Base-by-base conservation (phyloP, 2,888 invertebrate species). In the Dynastes grantii region DNA sequence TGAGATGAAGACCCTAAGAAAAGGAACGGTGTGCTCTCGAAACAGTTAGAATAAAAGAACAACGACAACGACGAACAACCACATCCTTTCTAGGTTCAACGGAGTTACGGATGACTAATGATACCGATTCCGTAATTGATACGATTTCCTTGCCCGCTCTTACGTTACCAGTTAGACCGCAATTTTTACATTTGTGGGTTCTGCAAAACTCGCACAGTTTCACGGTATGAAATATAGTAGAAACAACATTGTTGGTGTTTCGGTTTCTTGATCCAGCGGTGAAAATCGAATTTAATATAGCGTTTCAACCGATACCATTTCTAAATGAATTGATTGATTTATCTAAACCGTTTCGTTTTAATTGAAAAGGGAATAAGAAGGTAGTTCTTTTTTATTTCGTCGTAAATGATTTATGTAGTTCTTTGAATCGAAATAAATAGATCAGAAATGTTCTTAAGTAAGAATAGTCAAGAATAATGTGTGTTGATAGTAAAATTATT, bases 31-130 rank as follows among this genome's bases (percentile, higher is more conserved):
- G 45, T 65, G 16, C 55, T 13, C 45, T 45, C 45, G 11, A 45
- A 65, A 76, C 76, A 76, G 76, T 65, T 76, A 76, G 76, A 53
- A 22, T 64, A 76, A 76, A 76, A 76, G 67, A 64, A 67, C 67
- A 32, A 76, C 51, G 37, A 32, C 65, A 8, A 45, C 45, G 11
- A 11, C 45, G 45, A 53, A 51, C 32, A 76, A 37, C 76, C 76
- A 76, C 76, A 65, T 76, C 76, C 76, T 76, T 58, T 73, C 55
- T 40, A 32, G 73, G n/a, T 73, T 37, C 64, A 45, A 16, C 65
- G 8, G 37, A 71, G 71, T 55, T 32, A 71, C 76, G 76, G 76
- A 76, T 76, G 76, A 76, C 53, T 76, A 76, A 76, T 67, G 76
- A 76, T 76, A 45, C 49, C 53, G 51, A 65, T 76, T 53, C 76